phyloP scores from a whole-genome alignment of 2,888 invertebrate genomes.

The Bombylius major region DNA sequence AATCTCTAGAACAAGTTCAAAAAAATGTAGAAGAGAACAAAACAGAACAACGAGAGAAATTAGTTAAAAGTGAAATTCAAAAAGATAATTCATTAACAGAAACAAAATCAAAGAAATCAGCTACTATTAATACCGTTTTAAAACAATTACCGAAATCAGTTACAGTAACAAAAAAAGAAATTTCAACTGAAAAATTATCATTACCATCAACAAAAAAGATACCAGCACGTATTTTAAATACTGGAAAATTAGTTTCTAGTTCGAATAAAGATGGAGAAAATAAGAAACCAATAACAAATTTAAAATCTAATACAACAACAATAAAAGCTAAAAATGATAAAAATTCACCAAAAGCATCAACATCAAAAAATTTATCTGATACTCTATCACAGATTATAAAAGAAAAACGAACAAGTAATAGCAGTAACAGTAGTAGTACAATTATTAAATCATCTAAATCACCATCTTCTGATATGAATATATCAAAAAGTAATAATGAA shows the following conservation, averaged over 20 bases:
- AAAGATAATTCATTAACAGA: background rate
- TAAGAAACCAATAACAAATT: background rate
- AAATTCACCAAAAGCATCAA: background rate
- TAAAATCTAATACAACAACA: background rate
- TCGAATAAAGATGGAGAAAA: background rate
- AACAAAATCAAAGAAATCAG: background rate
- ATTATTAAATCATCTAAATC: background rate
- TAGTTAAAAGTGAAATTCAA: too few relatives aligned
- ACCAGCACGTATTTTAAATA: background rate
- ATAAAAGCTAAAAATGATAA: background rate
- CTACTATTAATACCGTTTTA: conserved; percentile 3
- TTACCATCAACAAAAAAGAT: background rate
- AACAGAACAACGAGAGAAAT: background rate
- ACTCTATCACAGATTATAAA: background rate
- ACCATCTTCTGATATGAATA: background rate
- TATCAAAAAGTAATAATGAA: background rate
- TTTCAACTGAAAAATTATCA: background rate
- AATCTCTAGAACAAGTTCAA: background rate
- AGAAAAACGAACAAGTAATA: background rate
- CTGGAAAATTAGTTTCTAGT: background rate
- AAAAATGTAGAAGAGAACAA: background rate
- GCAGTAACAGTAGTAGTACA: background rate
- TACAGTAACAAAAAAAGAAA: conserved; percentile 11
- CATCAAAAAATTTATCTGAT: background rate
- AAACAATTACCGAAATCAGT: conserved; percentile 9